Evolutionary conservation across 1,140 invertebrate species (phyloP).

Genomic region (Drosophila nebulosa): DNA sequence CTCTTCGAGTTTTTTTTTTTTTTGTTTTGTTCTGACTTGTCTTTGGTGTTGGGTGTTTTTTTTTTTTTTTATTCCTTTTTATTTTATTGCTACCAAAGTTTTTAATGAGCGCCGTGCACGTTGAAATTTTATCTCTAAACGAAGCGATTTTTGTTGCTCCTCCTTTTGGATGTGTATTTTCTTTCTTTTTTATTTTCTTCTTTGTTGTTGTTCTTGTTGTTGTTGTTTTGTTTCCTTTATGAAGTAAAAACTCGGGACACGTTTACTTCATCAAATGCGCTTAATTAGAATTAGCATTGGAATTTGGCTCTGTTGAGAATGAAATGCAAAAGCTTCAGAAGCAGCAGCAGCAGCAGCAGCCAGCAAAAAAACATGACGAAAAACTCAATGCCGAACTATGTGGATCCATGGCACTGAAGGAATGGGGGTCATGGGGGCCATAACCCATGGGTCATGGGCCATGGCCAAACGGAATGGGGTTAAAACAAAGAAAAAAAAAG

Average conservation of each 20-base stretch:
- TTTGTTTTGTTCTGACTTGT: background rate
- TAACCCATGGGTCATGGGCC: background rate
- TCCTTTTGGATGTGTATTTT: conserved; percentile 9
- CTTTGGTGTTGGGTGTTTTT: background rate
- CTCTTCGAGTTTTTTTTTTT: conserved; percentile 1
- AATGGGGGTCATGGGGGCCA: background rate
- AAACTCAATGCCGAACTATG: conserved; percentile 30
- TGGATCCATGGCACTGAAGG: background rate
- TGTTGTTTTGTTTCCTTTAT: conserved; percentile 39
- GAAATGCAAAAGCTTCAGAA: background rate
- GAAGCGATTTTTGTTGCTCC: conserved; percentile 7
- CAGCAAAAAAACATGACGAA: background rate
- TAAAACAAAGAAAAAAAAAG: background rate
- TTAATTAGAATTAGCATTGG: conserved; percentile 69
- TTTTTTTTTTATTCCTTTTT: conserved; percentile 37
- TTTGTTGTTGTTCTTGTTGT: conserved; percentile 5
- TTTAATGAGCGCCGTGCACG: conserved; percentile 56
- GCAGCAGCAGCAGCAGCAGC: background rate
- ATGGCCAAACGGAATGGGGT: background rate
- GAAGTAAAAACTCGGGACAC: conserved; percentile 61
- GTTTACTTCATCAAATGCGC: conserved; percentile 69
- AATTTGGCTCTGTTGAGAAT: conserved; percentile 43
- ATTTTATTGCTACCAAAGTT: conserved; percentile 60
- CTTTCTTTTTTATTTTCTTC: background rate
- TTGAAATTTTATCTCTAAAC: conserved; percentile 61